Evolutionary conservation across 2,113 vertebrate genomes (phyloP), one percentile per base, ranked within the genome.

Genomic region (Psittacula cyanocephala): DNA sequence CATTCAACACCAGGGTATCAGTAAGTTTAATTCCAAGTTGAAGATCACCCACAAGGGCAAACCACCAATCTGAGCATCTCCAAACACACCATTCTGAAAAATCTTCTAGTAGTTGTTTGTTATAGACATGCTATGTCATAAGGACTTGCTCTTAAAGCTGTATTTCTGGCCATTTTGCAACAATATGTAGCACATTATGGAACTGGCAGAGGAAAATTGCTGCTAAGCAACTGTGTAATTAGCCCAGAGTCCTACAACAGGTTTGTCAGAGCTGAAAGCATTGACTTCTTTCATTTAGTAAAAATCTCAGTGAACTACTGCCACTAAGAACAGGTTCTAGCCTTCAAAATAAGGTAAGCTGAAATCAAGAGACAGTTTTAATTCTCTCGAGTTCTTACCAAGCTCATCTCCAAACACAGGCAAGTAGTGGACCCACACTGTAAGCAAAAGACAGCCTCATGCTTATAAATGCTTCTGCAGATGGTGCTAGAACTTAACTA

Each of bases 181-280:
- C 3, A 22, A 70, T 20, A 81, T 39, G 29, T 22, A 39, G 49
- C n/a, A 77, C 4, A 1, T 74, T 52, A 47, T 2, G 53, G 53
- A 82, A 68, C 70, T 39, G 47, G 29, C n/a, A 81, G 52, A 85
- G n/a, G 11, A 60, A 47, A 88, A 67, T 1, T 89, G 71, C 92
- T 91, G 94, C 88, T 80, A 88, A 90, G 85, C 53, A 90, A 93
- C 59, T 74, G 19, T 65, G 39, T 31, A 55, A 85, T 82, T 68
- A 88, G 27, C 49, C 62, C 44, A 29, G 60, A 75, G 47, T 44
- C n/a, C 44, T 65, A 41, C 33, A 91, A 46, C 13, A 68, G 71
- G 22, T 17, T 88, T 62, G 77, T 77, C 52, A 90, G 27, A 87
- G 31, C 63, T 74, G 70, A 88, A 88, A 25, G 28, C 52, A 80